Percentiles rank a stretch among this genome's conserved stretches.
These are phyloP conservation scores for Drosophila monieri DNA, from an alignment of 2,888 invertebrate genomes.

Conservation along the genomic window DNA sequence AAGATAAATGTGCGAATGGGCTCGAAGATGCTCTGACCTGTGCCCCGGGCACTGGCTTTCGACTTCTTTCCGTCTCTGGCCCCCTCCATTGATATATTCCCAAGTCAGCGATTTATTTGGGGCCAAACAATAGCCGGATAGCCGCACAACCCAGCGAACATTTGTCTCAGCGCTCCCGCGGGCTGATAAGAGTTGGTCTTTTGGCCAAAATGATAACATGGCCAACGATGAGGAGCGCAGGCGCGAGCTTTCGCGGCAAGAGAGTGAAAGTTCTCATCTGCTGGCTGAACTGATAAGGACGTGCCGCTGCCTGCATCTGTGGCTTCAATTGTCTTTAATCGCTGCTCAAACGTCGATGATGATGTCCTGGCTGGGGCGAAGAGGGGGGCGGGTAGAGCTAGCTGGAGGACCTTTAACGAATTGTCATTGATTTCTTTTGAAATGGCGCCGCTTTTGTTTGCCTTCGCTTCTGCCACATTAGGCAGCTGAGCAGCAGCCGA, in stretches of 20 bases:
- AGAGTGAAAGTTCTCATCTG: slow-evolving; percentile 7
- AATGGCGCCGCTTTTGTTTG: slow-evolving; percentile 57
- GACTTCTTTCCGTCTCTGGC: slow-evolving; percentile 14
- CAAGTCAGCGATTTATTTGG: slow-evolving; percentile 54
- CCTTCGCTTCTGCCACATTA: slow-evolving; percentile 62
- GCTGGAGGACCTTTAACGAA: slow-evolving; percentile 53
- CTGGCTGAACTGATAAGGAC: slow-evolving; percentile 65
- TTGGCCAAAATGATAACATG: slow-evolving; percentile 52
- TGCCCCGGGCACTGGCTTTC: slow-evolving; percentile 32
- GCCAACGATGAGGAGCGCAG: slow-evolving; percentile 45
- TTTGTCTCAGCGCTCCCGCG: slow-evolving; percentile 10
- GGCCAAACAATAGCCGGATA: slow-evolving; percentile 48
- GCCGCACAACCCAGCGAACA: slow-evolving; percentile 53
- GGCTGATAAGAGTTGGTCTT: slow-evolving; percentile 53
- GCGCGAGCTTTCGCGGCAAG: slow-evolving; percentile 64
- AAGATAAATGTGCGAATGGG: slow-evolving; percentile 46
- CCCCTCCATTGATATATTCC: slow-evolving; percentile 5
- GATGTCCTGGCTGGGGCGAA: slow-evolving; percentile 25
- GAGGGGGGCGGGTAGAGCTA: neutral
- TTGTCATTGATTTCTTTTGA: slow-evolving; percentile 77
- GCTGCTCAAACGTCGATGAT: slow-evolving; percentile 52
- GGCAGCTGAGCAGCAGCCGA: slow-evolving; percentile 32
- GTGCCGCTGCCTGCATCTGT: slow-evolving; percentile 29
- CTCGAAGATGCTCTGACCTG: slow-evolving; percentile 34
- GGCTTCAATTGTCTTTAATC: slow-evolving; percentile 62